A percentile compares a stretch with the other conserved stretches of the same genome.
These are phyloP conservation scores for Nemapogon koenigi DNA, from an alignment of 2,888 invertebrate species.

Conservation along the genomic window DNA sequence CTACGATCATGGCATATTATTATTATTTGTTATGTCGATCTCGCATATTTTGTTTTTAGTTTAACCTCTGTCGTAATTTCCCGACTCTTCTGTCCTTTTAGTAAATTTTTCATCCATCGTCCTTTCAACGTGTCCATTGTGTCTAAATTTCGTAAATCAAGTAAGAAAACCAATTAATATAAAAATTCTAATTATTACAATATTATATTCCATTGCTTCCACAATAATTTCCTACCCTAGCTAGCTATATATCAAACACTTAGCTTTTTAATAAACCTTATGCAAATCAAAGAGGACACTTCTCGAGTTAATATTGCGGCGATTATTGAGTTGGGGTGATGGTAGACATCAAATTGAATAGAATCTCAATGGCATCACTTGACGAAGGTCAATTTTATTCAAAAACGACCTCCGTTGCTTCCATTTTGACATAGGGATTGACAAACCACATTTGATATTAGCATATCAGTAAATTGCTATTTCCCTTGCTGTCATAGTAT, in stretches of 20 bases:
- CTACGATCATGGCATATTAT: no score
- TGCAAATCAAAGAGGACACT: conserved; percentile 44
- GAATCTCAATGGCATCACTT: conserved; percentile 41
- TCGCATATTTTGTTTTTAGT: no score
- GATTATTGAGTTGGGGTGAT: conserved; percentile 24
- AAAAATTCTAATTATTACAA: no score
- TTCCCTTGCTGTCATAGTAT: conserved; percentile 9
- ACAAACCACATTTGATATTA: conserved; percentile 41
- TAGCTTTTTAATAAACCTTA: conserved; percentile 50
- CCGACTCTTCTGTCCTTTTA: no score
- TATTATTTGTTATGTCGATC: no score
- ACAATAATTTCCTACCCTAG: no score
- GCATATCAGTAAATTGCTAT: conserved; percentile 8
- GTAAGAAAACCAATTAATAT: no score
- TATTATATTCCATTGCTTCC: background rate
- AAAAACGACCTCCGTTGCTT: conserved; percentile 38
- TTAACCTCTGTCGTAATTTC: no score
- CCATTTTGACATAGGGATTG: conserved; percentile 40
- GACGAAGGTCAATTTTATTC: conserved; percentile 49
- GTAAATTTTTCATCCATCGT: no score
- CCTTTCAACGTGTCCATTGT: no score
- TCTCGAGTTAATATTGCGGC: conserved; percentile 43
- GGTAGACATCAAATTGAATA: conserved; percentile 46
- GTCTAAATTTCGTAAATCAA: no score
- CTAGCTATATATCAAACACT: background rate